Conservation (phyloP, 2,888 invertebrate species). For the Apeira syringaria region DNA sequence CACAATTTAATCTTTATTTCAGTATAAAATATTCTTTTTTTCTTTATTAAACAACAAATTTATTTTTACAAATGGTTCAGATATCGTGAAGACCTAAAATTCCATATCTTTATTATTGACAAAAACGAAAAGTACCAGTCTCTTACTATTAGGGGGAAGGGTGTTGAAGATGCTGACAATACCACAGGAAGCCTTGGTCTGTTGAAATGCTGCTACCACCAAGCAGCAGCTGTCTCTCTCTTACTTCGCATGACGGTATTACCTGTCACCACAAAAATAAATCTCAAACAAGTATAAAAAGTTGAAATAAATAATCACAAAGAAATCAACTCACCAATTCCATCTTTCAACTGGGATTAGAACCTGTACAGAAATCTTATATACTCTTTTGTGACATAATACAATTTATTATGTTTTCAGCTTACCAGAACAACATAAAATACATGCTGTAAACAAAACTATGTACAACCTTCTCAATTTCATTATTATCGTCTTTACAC, state of each 20-base stretch:
- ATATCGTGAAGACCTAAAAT: slow-evolving; percentile 55
- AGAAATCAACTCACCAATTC: slow-evolving; percentile 68
- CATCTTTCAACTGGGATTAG: slow-evolving; percentile 37
- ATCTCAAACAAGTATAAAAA: slow-evolving; percentile 35
- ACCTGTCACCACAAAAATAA: slow-evolving; percentile 59
- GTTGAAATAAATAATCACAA: slow-evolving; percentile 45
- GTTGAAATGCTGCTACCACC: background rate
- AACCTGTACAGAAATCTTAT: slow-evolving; percentile 55
- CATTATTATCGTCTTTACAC: slow-evolving; percentile 67
- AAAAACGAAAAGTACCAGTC: slow-evolving; percentile 76
- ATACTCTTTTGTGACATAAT: slow-evolving; percentile 61
- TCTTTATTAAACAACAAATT: slow-evolving; percentile 33
- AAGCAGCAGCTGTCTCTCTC: background rate
- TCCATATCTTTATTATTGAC: slow-evolving; percentile 62
- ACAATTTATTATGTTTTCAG: slow-evolving; percentile 69
- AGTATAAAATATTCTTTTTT: slow-evolving; percentile 25
- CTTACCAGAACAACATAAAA: slow-evolving; percentile 67
- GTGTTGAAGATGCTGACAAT: slow-evolving; percentile 32
- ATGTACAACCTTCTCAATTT: slow-evolving; percentile 73
- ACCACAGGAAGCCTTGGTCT: slow-evolving; percentile 19
- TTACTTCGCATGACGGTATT: slow-evolving; percentile 36
- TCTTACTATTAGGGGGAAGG: slow-evolving; percentile 75
- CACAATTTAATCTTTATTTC: slow-evolving; percentile 34
- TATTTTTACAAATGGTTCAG: slow-evolving; percentile 47
- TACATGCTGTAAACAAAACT: slow-evolving; percentile 72